These are phyloP conservation scores for Drosophila stalkeri DNA, from an alignment of 2,888 invertebrate species.

Conservation along the genomic window DNA sequence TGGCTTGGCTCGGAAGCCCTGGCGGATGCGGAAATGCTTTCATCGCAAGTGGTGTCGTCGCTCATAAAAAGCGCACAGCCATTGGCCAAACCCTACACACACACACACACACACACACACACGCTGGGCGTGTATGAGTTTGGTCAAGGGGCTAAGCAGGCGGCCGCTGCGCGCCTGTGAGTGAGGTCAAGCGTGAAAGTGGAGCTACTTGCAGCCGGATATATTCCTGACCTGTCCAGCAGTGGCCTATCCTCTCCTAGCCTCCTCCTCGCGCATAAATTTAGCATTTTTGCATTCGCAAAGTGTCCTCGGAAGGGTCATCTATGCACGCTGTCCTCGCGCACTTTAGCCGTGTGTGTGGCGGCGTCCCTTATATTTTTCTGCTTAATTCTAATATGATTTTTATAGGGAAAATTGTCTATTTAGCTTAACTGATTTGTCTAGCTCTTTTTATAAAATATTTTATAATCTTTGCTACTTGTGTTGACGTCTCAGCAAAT, in stretches of 20 bases:
- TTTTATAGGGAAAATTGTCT: conserved; percentile 4
- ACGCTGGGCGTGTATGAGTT: conserved; percentile 22
- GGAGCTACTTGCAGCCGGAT: conserved; percentile 65
- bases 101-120: conserved; percentile 18
- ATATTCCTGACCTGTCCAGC: conserved; percentile 48
- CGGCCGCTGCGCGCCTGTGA: conserved; percentile 50
- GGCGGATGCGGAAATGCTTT: conserved; percentile 81
- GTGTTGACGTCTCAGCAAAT: conserved; percentile 16
- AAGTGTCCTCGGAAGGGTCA: conserved; percentile 57
- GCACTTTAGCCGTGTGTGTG: conserved; percentile 12
- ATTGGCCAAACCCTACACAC: conserved; percentile 5
- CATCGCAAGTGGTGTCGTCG: conserved; percentile 80
- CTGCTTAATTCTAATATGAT: conserved; percentile 42
- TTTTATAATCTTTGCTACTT: conserved; percentile 11
- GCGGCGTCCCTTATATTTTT: not conserved
- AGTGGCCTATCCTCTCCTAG: not conserved
- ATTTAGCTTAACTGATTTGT: conserved; percentile 13
- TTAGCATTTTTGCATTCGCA: conserved; percentile 64
- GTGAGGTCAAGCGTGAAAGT: conserved; percentile 81
- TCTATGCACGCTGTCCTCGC: conserved; percentile 9
- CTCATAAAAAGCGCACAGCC: conserved; percentile 69
- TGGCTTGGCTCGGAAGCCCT: conserved; percentile 44
- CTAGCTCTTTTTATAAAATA: conserved; percentile 31
- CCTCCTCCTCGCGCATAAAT: conserved; percentile 57
- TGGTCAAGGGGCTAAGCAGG: conserved; percentile 77